Evolutionary conservation across 2,113 vertebrate genomes (phyloP), one percentile per base, ranked within the genome.

Genomic region (Crotophaga sulcirostris): DNA sequence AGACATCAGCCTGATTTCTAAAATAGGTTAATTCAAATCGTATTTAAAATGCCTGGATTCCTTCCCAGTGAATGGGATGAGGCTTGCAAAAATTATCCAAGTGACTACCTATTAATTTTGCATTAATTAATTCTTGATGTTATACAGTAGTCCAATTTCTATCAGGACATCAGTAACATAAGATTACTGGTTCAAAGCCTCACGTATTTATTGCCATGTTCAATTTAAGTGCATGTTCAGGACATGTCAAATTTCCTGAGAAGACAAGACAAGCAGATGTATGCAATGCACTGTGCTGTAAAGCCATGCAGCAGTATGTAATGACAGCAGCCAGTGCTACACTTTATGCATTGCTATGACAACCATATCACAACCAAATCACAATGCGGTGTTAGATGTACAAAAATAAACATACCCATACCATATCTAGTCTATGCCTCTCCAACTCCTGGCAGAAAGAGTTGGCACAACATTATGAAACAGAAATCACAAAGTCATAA

Each of bases 341-440:
- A 98, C 98, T 99, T 99, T 99, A 99, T 99, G 99, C 99, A 98
- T 97, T 98, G 98, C 98, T 98, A 98, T 99, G 99, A 98, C 98
- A 98, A 98, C 98, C 98, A 98, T 98, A 99, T 99, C 98, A 99
- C 98, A 98, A 98, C 98, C 98, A 99, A 98, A 98, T 99, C 98
- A 99, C 98, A 98, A 98, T 99, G 99, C 98, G 99, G 98, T 98
- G 99, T 99, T 99, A 99, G 98, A 99, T 98, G 98, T 98, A 98
- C 98, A 98, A 98, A 99, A 99, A 99, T 99, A 99, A 99, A 99
- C 99, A 99, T 99, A 99, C 98, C 99, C 99, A 99, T 99, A 99
- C 99, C 99, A 99, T 99, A 99, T 99, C 99, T 99, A 99, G 99
- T 99, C 99, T 99, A 99, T 99, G 99, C 98, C 98, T 99, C 99